Base-by-base conservation (phyloP, 2,113 vertebrate genomes). In the Chaetodon trifascialis region DNA sequence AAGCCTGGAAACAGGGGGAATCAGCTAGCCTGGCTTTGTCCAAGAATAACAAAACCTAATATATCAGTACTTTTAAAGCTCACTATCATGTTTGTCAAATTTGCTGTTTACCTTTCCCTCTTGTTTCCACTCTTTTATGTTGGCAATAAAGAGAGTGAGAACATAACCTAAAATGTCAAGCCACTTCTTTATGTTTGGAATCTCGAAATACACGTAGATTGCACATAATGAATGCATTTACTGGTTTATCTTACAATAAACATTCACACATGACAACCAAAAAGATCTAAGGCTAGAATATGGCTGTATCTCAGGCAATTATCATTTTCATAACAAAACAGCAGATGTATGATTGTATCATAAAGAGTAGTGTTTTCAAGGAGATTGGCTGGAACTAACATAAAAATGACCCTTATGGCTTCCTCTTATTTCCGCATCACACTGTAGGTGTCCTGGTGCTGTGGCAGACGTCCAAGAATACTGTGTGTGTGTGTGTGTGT, bases 391-490 rank as follows among this genome's bases (percentile, higher is more conserved):
- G 38, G 21, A 60, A 63, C 25, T 47, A 69, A 80, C 30, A 54
- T 73, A 52, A 44, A 73, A 80, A 52, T 46, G 16, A 54, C 19
- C 75, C 74, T 76, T n/a, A 59, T 71, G 83, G 64, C 71, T 88
- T 58, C 60, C 46, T 84, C 63, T 64, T 65, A 62, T 85, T 78
- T 86, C 83, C 38, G 2, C 71, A 54, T 79, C 60, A 52, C 74
- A 60, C 77, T 67, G 69, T 81, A 73, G 84, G 86, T 80, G 82
- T 87, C 80, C 83, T 80, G 66, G 69, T 71, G 42, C 58, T 34
- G 42, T 91, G 92, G 89, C 88, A 88, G 69, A 55, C 58, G 34
- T 88, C 88, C 86, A 92, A 85, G 59, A 80, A 75, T 65, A 80
- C 6, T 47, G 54, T 56, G 56, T 52, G 63, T 65, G n/a, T 75